These are phyloP conservation scores for Ectemnius lituratus DNA, from an alignment of 2,888 invertebrate genomes.

Conservation along the genomic window DNA sequence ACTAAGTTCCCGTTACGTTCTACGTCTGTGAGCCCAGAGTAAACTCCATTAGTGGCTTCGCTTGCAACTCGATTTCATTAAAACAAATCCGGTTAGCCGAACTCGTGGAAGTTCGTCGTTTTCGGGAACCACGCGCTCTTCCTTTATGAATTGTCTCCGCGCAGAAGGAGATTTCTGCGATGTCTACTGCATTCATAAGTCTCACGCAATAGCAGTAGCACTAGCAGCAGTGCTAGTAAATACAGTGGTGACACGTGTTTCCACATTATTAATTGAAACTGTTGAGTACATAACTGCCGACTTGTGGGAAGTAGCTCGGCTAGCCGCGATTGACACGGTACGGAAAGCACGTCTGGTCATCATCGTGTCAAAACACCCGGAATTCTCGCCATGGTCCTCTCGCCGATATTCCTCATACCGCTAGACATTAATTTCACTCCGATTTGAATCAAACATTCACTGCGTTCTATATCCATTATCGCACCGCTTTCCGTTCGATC, in stretches of 20 bases:
- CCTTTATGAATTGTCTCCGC: slow-evolving; percentile 26
- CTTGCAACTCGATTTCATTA: slow-evolving; percentile 48
- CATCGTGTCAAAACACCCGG: no score
- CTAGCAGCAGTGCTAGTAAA: not conserved
- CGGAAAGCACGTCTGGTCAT: no score
- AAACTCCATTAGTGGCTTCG: slow-evolving; percentile 49
- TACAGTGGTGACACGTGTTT: slow-evolving; percentile 22
- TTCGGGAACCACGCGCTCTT: not conserved
- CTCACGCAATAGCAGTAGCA: not conserved
- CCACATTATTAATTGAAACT: not conserved
- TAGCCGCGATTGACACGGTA: no score
- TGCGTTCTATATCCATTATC: no score
- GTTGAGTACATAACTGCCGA: no score
- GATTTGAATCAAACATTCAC: no score
- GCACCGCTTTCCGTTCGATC: no score
- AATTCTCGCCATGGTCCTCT: no score
- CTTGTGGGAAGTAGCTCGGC: no score
- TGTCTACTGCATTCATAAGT: slow-evolving; percentile 36
- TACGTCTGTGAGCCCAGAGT: slow-evolving; percentile 21
- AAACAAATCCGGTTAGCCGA: slow-evolving; percentile 41
- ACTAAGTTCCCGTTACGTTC: slow-evolving; percentile 32
- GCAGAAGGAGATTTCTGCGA: slow-evolving; percentile 8
- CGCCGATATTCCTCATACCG: no score
- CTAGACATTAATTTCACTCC: no score
- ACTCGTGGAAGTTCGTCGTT: slow-evolving; percentile 17